These are phyloP conservation scores for Cathartes aura DNA, from an alignment of 2,113 vertebrate genomes.

Conservation along the genomic window DNA sequence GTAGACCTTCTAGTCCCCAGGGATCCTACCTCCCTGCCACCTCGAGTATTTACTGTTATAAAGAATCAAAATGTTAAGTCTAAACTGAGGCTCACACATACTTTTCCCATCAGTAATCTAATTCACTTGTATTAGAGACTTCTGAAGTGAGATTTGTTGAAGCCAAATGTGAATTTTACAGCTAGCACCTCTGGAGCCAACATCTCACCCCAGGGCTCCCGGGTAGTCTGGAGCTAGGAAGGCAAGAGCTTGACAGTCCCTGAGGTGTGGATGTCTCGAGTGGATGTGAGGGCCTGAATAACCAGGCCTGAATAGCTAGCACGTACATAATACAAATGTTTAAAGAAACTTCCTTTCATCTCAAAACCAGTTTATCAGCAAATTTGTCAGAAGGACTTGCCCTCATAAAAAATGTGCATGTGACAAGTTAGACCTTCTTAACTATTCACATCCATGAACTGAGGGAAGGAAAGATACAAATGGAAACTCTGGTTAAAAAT, in stretches of 20 bases:
- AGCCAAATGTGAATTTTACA: background rate
- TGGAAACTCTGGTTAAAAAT: background rate
- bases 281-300: background rate
- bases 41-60: background rate
- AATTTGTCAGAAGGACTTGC: background rate
- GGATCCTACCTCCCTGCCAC: no score
- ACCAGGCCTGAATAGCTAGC: background rate
- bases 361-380: background rate
- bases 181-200: background rate
- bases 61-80: background rate
- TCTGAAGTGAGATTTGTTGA: background rate
- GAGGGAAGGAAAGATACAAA: background rate
- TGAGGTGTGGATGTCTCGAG: background rate
- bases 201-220: background rate
- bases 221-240: background rate
- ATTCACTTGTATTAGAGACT: background rate
- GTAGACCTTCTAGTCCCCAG: background rate
- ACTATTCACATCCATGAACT: background rate
- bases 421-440: background rate
- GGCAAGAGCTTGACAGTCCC: background rate
- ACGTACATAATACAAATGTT: background rate
- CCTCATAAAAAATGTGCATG: background rate
- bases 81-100: background rate
- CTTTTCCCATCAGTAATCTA: background rate
- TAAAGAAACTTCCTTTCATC: background rate